A percentile compares a stretch with the other conserved stretches of the same genome.
These are phyloP conservation scores for Lagorchestes hirsutus DNA, from an alignment of 2,797 vertebrate genomes.

Conservation along the genomic window DNA sequence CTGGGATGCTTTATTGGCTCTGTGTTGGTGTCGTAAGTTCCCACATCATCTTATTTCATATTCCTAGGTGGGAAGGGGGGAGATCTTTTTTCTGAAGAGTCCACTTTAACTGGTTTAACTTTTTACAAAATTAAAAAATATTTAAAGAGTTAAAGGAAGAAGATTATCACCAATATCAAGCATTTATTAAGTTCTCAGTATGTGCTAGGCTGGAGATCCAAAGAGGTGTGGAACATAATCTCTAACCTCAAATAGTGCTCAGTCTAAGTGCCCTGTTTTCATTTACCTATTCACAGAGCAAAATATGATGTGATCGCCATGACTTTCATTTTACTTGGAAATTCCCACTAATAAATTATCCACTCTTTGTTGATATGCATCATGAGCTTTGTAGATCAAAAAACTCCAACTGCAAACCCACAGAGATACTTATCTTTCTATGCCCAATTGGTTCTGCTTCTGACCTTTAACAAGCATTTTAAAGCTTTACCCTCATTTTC, in stretches of 20 bases:
- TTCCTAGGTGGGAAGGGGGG: not conserved
- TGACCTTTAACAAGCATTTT: conserved; percentile 35
- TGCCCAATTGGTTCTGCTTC: conserved; percentile 35
- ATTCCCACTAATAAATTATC: conserved; percentile 22
- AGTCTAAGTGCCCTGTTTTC: not conserved
- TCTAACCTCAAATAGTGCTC: not conserved
- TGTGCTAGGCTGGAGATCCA: conserved; percentile 31
- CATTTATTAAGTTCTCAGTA: not conserved
- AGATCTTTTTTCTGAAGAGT: conserved; percentile 17
- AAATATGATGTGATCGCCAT: not conserved
- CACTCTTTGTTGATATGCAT: conserved; percentile 20
- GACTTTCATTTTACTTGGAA: conserved; percentile 54
- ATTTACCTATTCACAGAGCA: conserved; percentile 42
- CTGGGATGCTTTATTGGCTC: not conserved
- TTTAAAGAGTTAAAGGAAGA: not conserved
- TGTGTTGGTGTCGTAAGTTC: not conserved
- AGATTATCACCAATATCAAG: not conserved
- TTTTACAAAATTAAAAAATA: not conserved
- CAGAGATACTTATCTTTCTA: conserved; percentile 17
- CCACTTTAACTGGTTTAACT: conserved; percentile 24
- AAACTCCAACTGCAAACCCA: conserved; percentile 5
- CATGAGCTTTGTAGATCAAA: conserved; percentile 35
- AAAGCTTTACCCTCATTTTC: not conserved
- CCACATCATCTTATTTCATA: conserved; percentile 24
- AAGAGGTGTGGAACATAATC: not conserved